Conservation (phyloP, 2,888 invertebrate genomes). For the Ectobius pallidus region DNA sequence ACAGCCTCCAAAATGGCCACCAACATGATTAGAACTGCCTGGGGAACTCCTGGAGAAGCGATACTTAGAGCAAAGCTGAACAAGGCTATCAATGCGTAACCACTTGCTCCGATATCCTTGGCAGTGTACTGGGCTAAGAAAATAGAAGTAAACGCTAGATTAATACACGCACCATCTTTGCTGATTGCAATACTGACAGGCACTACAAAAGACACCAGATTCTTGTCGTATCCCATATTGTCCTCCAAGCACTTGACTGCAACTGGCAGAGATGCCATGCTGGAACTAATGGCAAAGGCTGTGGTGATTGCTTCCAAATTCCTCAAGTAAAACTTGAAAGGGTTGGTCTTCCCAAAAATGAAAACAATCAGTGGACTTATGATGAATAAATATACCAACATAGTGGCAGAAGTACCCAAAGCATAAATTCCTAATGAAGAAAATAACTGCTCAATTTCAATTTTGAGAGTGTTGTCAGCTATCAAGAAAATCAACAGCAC, state of each 20-base stretch:
- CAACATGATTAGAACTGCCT: not conserved
- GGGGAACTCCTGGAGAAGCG: not conserved
- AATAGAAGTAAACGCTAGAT: not conserved
- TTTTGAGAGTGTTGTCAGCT: not conserved
- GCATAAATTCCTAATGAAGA: not conserved
- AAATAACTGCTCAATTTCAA: not conserved
- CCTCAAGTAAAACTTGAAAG: slow-evolving; percentile 3
- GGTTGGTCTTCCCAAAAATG: not conserved
- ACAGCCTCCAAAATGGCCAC: not conserved
- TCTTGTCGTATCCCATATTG: not conserved
- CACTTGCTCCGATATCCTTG: not conserved
- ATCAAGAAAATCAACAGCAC: not conserved
- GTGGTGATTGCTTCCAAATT: not conserved
- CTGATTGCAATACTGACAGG: not conserved
- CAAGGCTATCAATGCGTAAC: not conserved
- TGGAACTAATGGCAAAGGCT: not conserved
- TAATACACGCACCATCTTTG: not conserved
- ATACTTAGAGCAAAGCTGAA: not conserved
- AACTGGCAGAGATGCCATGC: not conserved
- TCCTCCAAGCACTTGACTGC: not conserved
- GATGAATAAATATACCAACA: no score
- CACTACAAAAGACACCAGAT: not conserved
- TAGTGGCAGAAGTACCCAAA: no score
- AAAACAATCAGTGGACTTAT: not conserved
- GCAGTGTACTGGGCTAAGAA: not conserved